phyloP scores from a whole-genome alignment of 1,140 invertebrate species.

The Telenomus remus region DNA sequence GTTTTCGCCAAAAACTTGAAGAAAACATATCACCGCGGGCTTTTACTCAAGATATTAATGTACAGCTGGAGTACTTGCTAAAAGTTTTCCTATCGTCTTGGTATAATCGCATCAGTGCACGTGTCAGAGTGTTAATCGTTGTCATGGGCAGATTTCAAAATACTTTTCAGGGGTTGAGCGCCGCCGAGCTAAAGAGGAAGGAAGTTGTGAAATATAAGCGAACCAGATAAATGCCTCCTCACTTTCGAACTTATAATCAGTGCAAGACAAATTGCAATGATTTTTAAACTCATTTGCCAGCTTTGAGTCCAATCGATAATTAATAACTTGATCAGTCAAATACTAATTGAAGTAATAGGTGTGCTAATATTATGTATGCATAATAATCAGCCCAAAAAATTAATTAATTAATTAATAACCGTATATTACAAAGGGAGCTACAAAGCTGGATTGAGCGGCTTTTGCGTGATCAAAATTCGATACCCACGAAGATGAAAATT shows the following conservation, averaged over 20 bases:
- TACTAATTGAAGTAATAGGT: too few species aligned
- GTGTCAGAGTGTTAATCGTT: conserved; percentile 59
- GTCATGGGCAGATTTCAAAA: conserved; percentile 57
- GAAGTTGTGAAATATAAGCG: conserved; percentile 19
- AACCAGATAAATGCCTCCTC: conserved; percentile 30
- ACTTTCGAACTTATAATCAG: too few species aligned
- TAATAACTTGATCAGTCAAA: too few species aligned
- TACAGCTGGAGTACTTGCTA: conserved; percentile 29
- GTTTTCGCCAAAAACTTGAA: conserved; percentile 54
- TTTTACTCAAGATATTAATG: conserved; percentile 58
- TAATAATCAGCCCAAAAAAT: background rate
- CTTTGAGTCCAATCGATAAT: too few species aligned
- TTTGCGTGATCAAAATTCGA: conserved; percentile 16
- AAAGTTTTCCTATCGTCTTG: conserved; percentile 59
- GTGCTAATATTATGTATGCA: background rate
- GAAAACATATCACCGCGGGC: conserved; percentile 54
- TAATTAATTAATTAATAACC: too few species aligned
- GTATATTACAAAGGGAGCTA: too few species aligned
- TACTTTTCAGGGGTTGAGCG: conserved; percentile 24
- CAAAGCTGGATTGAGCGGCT: too few species aligned
- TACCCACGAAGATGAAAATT: conserved; percentile 3
- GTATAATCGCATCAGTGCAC: conserved; percentile 59
- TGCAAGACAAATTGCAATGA: too few species aligned
- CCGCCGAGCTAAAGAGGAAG: conserved; percentile 2
- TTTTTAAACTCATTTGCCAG: too few species aligned